Conservation (phyloP, 1,140 invertebrate genomes). For the Scaptodrosophila lebanonensis region DNA sequence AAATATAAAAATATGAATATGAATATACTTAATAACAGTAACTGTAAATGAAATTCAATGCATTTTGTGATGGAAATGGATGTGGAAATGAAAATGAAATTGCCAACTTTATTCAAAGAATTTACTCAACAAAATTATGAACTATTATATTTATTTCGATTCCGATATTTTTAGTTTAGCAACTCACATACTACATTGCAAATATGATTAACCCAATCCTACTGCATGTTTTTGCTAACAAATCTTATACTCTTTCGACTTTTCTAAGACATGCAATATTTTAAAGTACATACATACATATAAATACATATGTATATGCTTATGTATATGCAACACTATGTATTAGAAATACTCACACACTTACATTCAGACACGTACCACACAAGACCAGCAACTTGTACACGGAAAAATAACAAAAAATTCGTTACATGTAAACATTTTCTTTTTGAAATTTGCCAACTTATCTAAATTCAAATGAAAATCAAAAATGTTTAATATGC, state of each 20-base stretch:
- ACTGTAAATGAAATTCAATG: constrained; percentile 1
- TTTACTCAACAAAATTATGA: background rate
- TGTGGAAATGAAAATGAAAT: background rate
- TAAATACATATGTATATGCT: too few relatives aligned
- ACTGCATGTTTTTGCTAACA: constrained; percentile 61
- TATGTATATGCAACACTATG: constrained; percentile 29
- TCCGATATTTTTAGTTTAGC: constrained; percentile 29
- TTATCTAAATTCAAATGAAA: constrained; percentile 57
- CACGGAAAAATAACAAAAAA: constrained; percentile 18
- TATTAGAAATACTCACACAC: constrained; percentile 14
- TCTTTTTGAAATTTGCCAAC: constrained; percentile 53
- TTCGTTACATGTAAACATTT: constrained; percentile 42
- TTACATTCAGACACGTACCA: constrained; percentile 22
- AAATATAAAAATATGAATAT: constrained; percentile 6
- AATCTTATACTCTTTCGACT: constrained; percentile 43
- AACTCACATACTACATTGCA: constrained; percentile 20
- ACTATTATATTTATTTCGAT: constrained; percentile 7
- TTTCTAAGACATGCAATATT: too few relatives aligned
- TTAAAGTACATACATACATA: constrained; percentile 21
- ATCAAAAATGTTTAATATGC: constrained; percentile 69
- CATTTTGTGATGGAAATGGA: constrained; percentile 16
- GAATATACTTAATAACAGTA: background rate
- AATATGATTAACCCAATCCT: constrained; percentile 16
- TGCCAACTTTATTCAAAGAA: constrained; percentile 4
- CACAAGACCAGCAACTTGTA: constrained; percentile 25